phyloP scores from a whole-genome alignment of 2,888 invertebrate genomes.

The Pantelozetes paolii region DNA sequence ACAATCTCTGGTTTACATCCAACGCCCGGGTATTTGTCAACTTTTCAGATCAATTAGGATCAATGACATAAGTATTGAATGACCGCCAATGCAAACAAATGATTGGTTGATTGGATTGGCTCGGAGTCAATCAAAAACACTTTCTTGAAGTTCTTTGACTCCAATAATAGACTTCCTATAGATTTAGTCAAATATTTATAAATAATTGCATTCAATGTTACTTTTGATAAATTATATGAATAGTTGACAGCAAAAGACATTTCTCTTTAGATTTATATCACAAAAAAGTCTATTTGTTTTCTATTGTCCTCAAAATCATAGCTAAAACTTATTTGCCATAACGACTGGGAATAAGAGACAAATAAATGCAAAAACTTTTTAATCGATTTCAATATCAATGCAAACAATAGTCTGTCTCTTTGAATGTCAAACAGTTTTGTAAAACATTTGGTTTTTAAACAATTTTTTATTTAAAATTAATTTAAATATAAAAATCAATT shows the following conservation, averaged over 20 bases:
- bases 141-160: no score
- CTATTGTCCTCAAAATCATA: no score
- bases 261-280: neutral
- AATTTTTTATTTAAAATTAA: neutral
- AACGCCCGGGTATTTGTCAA: no score
- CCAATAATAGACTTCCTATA: neutral
- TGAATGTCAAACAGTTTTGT: neutral
- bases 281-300: no score
- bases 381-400: neutral
- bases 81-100: no score
- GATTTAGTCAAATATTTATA: neutral
- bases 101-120: no score
- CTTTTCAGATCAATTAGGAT: no score
- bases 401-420: neutral
- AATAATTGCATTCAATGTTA: neutral
- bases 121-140: no score
- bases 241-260: slow-evolving; percentile 8
- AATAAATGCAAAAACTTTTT: neutral
- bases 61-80: no score
- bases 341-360: neutral
- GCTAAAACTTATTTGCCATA: no score
- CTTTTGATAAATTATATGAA: neutral
- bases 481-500: neutral
- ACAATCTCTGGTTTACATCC: no score
- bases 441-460: neutral